Percentiles rank a stretch among this genome's conserved stretches.
Conservation (phyloP, 2,888 invertebrate genomes). For the Luffia ferchaultella region DNA sequence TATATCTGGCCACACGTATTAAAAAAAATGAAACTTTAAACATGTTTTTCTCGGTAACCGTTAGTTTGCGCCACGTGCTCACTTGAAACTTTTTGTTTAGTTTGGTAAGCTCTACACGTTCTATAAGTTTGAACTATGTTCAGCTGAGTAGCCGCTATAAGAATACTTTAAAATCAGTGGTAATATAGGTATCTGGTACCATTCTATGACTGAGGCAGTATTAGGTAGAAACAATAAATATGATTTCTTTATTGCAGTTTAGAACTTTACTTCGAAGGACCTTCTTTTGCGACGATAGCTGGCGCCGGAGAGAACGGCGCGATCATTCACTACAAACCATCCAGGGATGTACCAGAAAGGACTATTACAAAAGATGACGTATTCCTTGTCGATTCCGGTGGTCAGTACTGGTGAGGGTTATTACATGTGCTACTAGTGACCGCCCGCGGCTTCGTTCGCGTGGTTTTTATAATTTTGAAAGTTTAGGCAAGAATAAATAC, state of each 20-base stretch:
- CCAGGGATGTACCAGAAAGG: slow-evolving; percentile 71
- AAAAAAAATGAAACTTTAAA: too few relatives aligned
- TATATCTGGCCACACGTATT: too few relatives aligned
- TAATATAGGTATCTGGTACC: too few relatives aligned
- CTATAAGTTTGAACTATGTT: too few relatives aligned
- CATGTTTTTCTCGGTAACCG: too few relatives aligned
- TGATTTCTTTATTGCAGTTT: neutral
- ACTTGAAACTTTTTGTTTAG: too few relatives aligned
- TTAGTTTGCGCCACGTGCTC: too few relatives aligned
- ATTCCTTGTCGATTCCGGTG: slow-evolving; percentile 93
- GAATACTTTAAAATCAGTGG: too few relatives aligned
- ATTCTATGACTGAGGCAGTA: too few relatives aligned
- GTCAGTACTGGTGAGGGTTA: slow-evolving; percentile 70
- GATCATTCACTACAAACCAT: slow-evolving; percentile 89
- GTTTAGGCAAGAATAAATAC: neutral
- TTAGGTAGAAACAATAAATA: neutral
- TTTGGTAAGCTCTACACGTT: too few relatives aligned
- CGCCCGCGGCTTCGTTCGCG: neutral
- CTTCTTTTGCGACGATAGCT: slow-evolving; percentile 93
- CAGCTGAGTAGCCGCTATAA: too few relatives aligned
- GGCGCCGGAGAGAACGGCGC: slow-evolving; percentile 92
- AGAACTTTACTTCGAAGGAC: slow-evolving; percentile 76
- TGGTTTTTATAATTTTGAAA: too few relatives aligned
- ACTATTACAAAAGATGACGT: slow-evolving; percentile 76
- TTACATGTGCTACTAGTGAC: neutral